These are phyloP conservation scores for Prionace glauca DNA, from an alignment of 2,797 vertebrate genomes.

Conservation along the genomic window DNA sequence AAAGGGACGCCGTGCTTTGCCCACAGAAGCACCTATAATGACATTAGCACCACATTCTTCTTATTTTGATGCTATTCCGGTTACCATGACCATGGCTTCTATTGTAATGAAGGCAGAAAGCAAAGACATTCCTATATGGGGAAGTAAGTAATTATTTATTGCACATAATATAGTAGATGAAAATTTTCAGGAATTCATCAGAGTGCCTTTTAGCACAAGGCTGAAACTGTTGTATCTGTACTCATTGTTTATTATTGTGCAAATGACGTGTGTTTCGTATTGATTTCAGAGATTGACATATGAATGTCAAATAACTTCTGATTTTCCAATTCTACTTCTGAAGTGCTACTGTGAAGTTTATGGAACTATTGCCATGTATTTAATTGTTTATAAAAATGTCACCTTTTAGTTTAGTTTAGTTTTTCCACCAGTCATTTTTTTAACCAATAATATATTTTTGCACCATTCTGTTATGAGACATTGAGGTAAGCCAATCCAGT, in stretches of 20 bases:
- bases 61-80: slow-evolving; percentile 94
- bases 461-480: not conserved
- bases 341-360: not conserved
- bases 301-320: not conserved
- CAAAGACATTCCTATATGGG: slow-evolving; percentile 96
- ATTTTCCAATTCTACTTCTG: not conserved
- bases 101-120: slow-evolving; percentile 98
- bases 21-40: slow-evolving; percentile 82
- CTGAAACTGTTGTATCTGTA: not conserved
- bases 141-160: slow-evolving; percentile 75
- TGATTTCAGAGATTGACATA: not conserved
- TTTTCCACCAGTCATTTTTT: not conserved
- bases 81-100: slow-evolving; percentile 96
- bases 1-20: slow-evolving; percentile 79
- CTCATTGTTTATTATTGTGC: not conserved
- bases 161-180: not conserved
- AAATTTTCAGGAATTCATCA: not conserved
- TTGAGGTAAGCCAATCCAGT: not conserved
- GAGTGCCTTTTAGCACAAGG: not conserved
- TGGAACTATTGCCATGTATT: not conserved
- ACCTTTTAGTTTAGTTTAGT: not conserved
- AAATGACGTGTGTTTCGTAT: not conserved
- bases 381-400: not conserved
- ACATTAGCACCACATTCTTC: slow-evolving; percentile 93
- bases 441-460: not conserved